phyloP scores from a whole-genome alignment of 2,797 vertebrate species.

The Decapterus maruadsi region DNA sequence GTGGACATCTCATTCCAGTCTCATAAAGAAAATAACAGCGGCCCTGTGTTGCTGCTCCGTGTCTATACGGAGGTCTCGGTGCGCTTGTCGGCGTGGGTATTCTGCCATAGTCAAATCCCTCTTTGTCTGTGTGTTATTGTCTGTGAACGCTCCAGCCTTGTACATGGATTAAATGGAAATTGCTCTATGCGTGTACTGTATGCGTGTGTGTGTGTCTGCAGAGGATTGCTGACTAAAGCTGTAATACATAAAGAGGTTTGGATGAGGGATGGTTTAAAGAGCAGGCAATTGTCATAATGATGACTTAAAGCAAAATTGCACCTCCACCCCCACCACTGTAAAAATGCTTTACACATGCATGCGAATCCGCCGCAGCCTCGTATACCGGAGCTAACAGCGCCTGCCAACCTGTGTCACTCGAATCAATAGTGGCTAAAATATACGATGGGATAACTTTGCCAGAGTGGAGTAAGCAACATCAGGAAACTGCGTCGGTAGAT shows the following conservation, averaged over 20 bases:
- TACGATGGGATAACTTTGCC: slow-evolving; percentile 44
- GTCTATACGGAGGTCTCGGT: slow-evolving; percentile 51
- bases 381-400: slow-evolving; percentile 22
- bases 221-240: slow-evolving; percentile 77
- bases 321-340: slow-evolving; percentile 8
- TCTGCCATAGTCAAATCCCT: slow-evolving; percentile 73
- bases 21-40: slow-evolving; percentile 43
- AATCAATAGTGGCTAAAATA: slow-evolving; percentile 62
- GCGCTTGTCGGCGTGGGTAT: slow-evolving; percentile 60
- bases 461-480: slow-evolving; percentile 45
- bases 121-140: slow-evolving; percentile 81
- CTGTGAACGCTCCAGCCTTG: slow-evolving; percentile 74
- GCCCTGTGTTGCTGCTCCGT: slow-evolving; percentile 54
- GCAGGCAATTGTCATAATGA: slow-evolving; percentile 77
- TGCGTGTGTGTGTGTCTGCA: slow-evolving; percentile 27
- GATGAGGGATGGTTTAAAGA: slow-evolving; percentile 77
- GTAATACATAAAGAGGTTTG: slow-evolving; percentile 77
- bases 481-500: slow-evolving; percentile 49
- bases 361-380: slow-evolving; percentile 21
- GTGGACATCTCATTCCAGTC: slow-evolving; percentile 51
- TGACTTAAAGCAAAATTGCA: slow-evolving; percentile 72
- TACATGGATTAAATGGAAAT: slow-evolving; percentile 82
- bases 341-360: slow-evolving; percentile 64
- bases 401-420: slow-evolving; percentile 45
- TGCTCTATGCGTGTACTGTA: slow-evolving; percentile 31